Base-by-base conservation (phyloP, 2,888 invertebrate species). In the Cantharis lateralis region DNA sequence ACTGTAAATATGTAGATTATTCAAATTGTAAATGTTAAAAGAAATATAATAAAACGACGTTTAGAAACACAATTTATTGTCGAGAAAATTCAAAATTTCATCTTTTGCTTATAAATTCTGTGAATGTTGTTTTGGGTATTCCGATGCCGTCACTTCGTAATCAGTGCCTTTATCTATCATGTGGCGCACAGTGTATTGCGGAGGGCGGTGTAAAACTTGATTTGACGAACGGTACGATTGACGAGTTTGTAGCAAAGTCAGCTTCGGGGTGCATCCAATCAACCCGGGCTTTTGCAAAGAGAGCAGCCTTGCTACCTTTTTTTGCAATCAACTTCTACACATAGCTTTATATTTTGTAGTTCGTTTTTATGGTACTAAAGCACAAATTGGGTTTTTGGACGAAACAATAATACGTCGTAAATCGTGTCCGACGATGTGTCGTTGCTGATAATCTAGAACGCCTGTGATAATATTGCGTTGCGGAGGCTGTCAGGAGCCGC, bases 241-340 rank as follows among this genome's bases (percentile, higher is more conserved):
- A 80, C 78, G 78, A 80, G 80, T 82, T 82, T 75, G 77, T 77
- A 81, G 81, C 80, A 81, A 82, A 83, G 82, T 83, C 83, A 82
- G 80, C 83, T 80, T 76, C 80, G 77, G 80, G 81, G 81, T 83
- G 83, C 83, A 83, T 82, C 83, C 83, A 83, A 83, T 83, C 83
- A 83, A 80, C 77, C 78, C 80, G 76, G 73, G 76, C 72, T 75
- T 77, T 77, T 76, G 80, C 80, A 80, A 80, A 81, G 79, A 80
- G 64, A 66, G 64, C 64, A 66, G 79, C 79, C 77, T 73, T 77
- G 77, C 79, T 80, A 82, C 82, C 82, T 81, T 82, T 76, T 48
- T 80, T 78, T 77, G 80, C 81, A 82, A 82, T 82, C 82, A 82
- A 76, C 79, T 74, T 70, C 64, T 72, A 18, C 68, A 71, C 73